phyloP scores from a whole-genome alignment of 1,140 invertebrate species.

The Dryas iulia region DNA sequence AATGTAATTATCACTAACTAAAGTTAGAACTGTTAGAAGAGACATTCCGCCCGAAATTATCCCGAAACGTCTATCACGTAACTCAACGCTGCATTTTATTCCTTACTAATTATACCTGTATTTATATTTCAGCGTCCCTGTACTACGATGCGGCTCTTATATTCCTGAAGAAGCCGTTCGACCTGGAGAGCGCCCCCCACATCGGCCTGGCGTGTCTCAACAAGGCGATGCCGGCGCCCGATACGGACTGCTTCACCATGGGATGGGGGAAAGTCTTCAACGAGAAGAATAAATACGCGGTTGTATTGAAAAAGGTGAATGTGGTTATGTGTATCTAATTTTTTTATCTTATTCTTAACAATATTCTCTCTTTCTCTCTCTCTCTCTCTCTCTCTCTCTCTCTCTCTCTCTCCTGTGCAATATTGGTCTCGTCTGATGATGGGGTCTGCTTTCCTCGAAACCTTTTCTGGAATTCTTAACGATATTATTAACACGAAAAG shows the following conservation, averaged over 20 bases:
- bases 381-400: too few relatives aligned
- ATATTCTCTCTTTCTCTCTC: too few relatives aligned
- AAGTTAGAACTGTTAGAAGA: not conserved
- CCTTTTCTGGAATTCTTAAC: too few relatives aligned
- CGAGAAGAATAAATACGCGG: conserved; percentile 21
- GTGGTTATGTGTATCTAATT: not conserved
- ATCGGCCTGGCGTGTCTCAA: conserved; percentile 38
- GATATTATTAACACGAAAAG: too few relatives aligned
- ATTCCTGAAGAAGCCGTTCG: conserved; percentile 29
- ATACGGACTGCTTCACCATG: conserved; percentile 38
- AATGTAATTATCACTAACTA: too few relatives aligned
- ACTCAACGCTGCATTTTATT: too few relatives aligned
- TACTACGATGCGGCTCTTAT: conserved; percentile 39
- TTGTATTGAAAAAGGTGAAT: conserved; percentile 41
- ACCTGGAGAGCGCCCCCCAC: conserved; percentile 25
- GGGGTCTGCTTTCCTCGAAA: too few relatives aligned
- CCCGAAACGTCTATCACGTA: not conserved
- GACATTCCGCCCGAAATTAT: not conserved
- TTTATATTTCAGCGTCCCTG: conserved; percentile 29
- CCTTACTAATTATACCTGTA: not conserved
- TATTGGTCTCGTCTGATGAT: too few relatives aligned
- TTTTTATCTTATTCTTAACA: too few relatives aligned
- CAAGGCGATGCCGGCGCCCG: not conserved
- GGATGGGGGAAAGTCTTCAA: conserved; percentile 40
- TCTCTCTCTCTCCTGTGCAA: too few relatives aligned